Evolutionary conservation across 2,113 vertebrate species (phyloP).

Genomic region (Archocentrus centrarchus): DNA sequence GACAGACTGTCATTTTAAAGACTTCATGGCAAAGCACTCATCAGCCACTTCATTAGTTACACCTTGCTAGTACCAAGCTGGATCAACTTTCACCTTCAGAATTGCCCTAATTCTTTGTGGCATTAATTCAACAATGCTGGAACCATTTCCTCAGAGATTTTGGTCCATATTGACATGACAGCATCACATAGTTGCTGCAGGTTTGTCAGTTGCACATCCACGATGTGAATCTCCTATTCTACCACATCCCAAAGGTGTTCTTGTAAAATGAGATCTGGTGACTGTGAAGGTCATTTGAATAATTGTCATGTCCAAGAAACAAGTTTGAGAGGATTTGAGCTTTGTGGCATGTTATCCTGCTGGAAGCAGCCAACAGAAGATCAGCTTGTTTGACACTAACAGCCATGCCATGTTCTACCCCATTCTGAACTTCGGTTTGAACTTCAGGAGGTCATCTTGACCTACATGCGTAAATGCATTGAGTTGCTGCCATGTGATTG

Average conservation of each 20-base stretch:
- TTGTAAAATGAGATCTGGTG: not conserved
- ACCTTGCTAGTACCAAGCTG: not conserved
- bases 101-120: not conserved
- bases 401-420: too few relatives aligned
- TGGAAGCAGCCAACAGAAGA: too few relatives aligned
- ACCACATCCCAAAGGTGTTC: not conserved
- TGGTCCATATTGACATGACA: not conserved
- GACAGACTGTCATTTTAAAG: not conserved
- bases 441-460: too few relatives aligned
- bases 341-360: too few relatives aligned
- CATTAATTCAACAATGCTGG: not conserved
- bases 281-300: not conserved
- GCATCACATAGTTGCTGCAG: not conserved
- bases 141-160: not conserved
- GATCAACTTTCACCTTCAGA: not conserved
- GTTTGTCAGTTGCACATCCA: not conserved
- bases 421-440: too few relatives aligned
- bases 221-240: not conserved
- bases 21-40: not conserved
- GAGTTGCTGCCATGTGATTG: too few relatives aligned
- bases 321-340: too few relatives aligned
- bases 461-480: too few relatives aligned
- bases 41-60: not conserved
- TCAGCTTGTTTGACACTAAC: too few relatives aligned
- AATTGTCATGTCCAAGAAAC: not conserved